Evolutionary conservation across 2,797 vertebrate genomes (phyloP), one percentile per base, ranked within the genome.

Genomic region (Mastacembelus armatus): DNA sequence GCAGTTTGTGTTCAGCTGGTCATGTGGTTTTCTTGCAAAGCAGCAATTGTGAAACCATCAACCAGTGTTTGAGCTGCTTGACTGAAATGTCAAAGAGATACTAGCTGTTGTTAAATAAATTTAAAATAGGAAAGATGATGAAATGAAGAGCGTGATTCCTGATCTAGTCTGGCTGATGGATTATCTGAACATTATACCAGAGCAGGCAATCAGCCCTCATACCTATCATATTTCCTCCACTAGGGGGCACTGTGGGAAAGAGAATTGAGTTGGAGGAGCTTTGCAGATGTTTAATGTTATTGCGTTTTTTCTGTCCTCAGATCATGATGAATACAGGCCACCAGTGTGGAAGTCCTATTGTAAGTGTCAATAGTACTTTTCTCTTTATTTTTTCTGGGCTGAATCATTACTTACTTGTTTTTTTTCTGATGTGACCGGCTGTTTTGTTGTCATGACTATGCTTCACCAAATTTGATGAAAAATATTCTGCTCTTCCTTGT

Each of bases 271-370:
- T 29, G 2, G 1, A 62, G 0, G 38, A 3, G 7, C 1, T 9
- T 15, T 14, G 6, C 16, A 39, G 5, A 15, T 40, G 15, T 50
- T 56, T 2, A 16, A 67, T 4, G 10, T 18, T 26, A 6, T 4
- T 52, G 9, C 26, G 0, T 9, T 56, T 43, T 59, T 39, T 80
- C 52, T 79, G n/a, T 74, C 59, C 55, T 59, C 76, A 93, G 92
- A 93, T 83, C 92, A 92, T 59, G 92, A 93, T 75, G 92, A 93
- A 71, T 93, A 92, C 86, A 78, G 92, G 32, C 92, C 91, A 7
- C 91, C 92, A 0, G 92, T 93, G 39, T 93, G 92, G 92, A 93
- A 93, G 64, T 93, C 92, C 9, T 93, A 93, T 54, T 74, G 92
- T 93, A 59, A 93, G 92, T 89, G 77, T 27, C 10, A 5, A 2